These are phyloP conservation scores for Eospalax fontanierii DNA, from an alignment of 2,797 vertebrate genomes.

Conservation along the genomic window DNA sequence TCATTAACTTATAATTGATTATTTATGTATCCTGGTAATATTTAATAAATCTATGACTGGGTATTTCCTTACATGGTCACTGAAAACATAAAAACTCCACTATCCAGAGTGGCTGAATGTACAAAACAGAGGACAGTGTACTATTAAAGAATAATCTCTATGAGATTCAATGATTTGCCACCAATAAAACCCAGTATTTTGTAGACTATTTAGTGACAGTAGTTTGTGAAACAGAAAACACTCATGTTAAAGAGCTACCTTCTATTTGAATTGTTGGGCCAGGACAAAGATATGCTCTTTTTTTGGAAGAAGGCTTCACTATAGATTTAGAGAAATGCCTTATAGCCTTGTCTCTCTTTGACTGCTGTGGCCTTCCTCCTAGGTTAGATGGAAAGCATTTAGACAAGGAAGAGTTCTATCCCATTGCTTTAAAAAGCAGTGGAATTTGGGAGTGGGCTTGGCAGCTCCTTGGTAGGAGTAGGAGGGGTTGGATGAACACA, in stretches of 20 bases:
- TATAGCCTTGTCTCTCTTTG: constrained; percentile 1
- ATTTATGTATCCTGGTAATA: constrained; percentile 34
- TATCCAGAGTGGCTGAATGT: not conserved
- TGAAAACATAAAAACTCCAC: not conserved
- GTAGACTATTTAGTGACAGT: constrained; percentile 33
- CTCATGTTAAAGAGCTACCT: constrained; percentile 2
- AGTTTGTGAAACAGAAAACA: constrained; percentile 27
- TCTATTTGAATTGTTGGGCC: not conserved
- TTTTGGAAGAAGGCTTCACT: not conserved
- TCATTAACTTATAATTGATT: not conserved
- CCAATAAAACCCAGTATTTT: constrained; percentile 53
- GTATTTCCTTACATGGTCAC: not conserved
- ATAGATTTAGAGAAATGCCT: constrained; percentile 14
- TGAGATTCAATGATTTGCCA: not conserved
- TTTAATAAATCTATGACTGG: not conserved
- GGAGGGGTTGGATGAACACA: not conserved
- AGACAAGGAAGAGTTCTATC: not conserved
- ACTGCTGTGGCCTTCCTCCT: not conserved
- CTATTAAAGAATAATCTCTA: not conserved
- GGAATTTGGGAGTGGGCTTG: constrained; percentile 6
- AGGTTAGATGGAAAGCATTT: not conserved
- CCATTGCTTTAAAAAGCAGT: constrained; percentile 50
- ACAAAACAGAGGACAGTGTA: not conserved
- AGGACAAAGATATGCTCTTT: not conserved
- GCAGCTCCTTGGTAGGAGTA: not conserved